phyloP scores from a whole-genome alignment of 2,888 invertebrate genomes.

The Habrosyne pyritoides region DNA sequence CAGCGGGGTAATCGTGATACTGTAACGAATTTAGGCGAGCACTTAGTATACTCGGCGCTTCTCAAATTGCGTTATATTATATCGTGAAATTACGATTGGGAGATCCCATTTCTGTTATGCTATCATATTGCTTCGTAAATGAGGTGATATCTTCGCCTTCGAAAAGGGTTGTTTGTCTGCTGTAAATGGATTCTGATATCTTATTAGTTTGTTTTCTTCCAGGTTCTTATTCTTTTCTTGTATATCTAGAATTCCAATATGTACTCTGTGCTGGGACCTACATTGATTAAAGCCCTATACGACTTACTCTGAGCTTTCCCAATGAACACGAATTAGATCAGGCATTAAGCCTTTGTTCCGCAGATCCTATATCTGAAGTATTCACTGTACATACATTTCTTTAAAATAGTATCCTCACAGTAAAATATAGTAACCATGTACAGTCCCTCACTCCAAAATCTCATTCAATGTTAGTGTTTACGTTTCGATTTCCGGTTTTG shows the following conservation, averaged over 20 bases:
- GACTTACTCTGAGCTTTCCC: not conserved
- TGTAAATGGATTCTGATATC: not conserved
- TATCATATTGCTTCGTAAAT: not conserved
- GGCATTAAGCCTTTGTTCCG: not conserved
- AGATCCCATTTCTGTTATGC: not conserved
- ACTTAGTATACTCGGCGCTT: conserved; percentile 14
- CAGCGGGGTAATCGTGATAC: conserved; percentile 18
- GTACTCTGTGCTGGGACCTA: not conserved
- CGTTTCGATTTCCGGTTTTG: conserved; percentile 1
- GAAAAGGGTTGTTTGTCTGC: not conserved
- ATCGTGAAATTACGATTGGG: conserved; percentile 2
- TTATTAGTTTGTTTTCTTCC: no score
- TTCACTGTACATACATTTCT: no score
- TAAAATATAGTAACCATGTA: not conserved
- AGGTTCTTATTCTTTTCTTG: no score
- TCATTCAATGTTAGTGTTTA: not conserved
- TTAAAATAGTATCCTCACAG: not conserved
- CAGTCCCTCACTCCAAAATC: not conserved
- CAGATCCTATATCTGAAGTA: no score
- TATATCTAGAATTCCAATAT: not conserved
- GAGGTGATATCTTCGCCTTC: not conserved
- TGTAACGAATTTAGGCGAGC: conserved; percentile 22
- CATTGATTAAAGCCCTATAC: not conserved
- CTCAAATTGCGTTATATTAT: conserved; percentile 13
- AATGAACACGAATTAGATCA: not conserved